These are phyloP conservation scores for Ptilodon capucinus DNA, from an alignment of 2,888 invertebrate genomes.

Conservation along the genomic window DNA sequence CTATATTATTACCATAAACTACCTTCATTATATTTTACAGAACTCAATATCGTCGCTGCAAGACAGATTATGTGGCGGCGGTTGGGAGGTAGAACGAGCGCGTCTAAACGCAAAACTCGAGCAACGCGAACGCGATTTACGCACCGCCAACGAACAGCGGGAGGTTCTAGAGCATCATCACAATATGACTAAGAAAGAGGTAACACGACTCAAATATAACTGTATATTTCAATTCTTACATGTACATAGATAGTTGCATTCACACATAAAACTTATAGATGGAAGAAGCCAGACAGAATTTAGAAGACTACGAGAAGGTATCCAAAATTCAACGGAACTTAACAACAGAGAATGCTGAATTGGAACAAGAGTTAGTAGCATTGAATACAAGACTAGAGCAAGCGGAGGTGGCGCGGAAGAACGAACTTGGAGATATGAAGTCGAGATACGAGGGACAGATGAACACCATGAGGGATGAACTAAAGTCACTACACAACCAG, in stretches of 20 bases:
- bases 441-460: slow-evolving; percentile 93
- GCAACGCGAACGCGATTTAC: slow-evolving; percentile 88
- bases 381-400: slow-evolving; percentile 85
- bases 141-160: slow-evolving; percentile 88
- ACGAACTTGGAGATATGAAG: slow-evolving; percentile 91
- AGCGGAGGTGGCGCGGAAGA: slow-evolving; percentile 88
- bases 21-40: slow-evolving; percentile 33
- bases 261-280: slow-evolving; percentile 70
- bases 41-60: slow-evolving; percentile 70
- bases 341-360: slow-evolving; percentile 87
- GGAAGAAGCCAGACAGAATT: slow-evolving; percentile 90
- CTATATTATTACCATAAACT: not conserved
- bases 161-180: slow-evolving; percentile 89
- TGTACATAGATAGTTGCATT: not conserved
- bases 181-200: slow-evolving; percentile 84
- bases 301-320: slow-evolving; percentile 93
- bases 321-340: slow-evolving; percentile 91
- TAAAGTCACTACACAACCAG: slow-evolving; percentile 91
- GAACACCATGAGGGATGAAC: slow-evolving; percentile 90
- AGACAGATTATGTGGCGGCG: slow-evolving; percentile 78
- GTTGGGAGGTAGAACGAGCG: slow-evolving; percentile 86
- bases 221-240: not conserved
- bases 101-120: slow-evolving; percentile 87
- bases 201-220: slow-evolving; percentile 16
- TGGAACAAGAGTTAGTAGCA: slow-evolving; percentile 89